These are phyloP conservation scores for Peromyscus californicus DNA, from an alignment of 2,113 vertebrate genomes.

Conservation along the genomic window DNA sequence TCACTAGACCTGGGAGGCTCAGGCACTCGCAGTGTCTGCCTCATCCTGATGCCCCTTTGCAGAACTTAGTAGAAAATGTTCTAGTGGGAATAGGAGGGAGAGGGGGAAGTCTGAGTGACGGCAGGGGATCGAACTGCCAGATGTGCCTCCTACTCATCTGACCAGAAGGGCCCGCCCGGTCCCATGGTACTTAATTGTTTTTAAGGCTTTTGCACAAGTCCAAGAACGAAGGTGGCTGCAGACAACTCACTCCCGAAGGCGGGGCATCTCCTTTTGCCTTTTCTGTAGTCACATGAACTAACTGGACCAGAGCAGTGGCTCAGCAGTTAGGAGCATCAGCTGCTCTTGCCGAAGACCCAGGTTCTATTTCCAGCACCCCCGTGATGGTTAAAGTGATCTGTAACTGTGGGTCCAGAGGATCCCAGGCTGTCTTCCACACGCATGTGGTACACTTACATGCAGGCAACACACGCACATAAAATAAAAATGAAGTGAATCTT, in stretches of 20 bases:
- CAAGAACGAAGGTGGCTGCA: neutral
- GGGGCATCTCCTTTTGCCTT: neutral
- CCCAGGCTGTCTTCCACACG: neutral
- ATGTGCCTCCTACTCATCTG: neutral
- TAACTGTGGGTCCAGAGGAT: neutral
- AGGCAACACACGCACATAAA: neutral
- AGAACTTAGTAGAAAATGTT: slow-evolving; percentile 20
- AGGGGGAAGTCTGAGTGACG: neutral
- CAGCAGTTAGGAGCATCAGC: rapidly evolving
- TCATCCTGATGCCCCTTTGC: neutral
- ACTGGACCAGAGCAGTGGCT: neutral
- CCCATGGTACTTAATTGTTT: no score
- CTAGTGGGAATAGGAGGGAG: neutral
- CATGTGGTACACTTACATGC: no score
- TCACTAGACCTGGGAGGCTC: neutral
- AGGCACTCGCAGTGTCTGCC: neutral
- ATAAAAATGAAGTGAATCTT: neutral
- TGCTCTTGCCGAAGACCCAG: neutral
- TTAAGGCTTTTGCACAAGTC: neutral
- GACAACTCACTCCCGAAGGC: neutral
- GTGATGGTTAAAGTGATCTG: neutral
- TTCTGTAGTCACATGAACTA: neutral
- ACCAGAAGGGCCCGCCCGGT: neutral
- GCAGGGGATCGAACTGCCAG: neutral
- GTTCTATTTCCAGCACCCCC: neutral